Conservation (phyloP, 2,888 invertebrate genomes). For the Athalia cordata region DNA sequence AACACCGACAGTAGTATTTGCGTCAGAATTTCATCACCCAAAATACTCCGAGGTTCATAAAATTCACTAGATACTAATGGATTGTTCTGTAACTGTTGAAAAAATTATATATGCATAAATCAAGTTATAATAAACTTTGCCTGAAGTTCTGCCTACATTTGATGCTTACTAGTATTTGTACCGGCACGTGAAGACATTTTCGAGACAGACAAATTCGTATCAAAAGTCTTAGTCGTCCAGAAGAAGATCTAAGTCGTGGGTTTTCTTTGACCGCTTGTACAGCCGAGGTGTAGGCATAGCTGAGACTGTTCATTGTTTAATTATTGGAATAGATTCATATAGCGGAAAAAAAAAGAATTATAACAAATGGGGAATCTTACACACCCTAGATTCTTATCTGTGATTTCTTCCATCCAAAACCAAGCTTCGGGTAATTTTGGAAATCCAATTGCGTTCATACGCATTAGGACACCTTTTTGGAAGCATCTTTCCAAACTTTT, state of each 20-base stretch:
- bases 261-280: constrained; percentile 73
- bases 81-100: constrained; percentile 30
- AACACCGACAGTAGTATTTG: constrained; percentile 78
- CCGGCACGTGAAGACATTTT: constrained; percentile 76
- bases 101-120: background rate
- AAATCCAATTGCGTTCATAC: constrained; percentile 71
- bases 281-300: constrained; percentile 72
- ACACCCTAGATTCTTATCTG: constrained; percentile 64
- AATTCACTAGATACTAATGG: constrained; percentile 56
- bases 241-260: constrained; percentile 71
- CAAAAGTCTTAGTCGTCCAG: constrained; percentile 75
- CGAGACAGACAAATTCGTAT: constrained; percentile 75
- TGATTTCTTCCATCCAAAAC: constrained; percentile 76
- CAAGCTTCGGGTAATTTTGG: constrained; percentile 74
- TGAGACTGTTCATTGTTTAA: constrained; percentile 53
- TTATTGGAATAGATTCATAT: background rate
- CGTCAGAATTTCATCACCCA: constrained; percentile 80
- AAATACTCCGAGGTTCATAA: constrained; percentile 72
- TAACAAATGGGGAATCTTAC: constrained; percentile 56
- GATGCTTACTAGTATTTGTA: constrained; percentile 74
- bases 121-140: too few species aligned
- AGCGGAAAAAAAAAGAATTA: background rate
- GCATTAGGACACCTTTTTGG: constrained; percentile 75
- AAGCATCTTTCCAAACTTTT: constrained; percentile 77
- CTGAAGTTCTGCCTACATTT: constrained; percentile 2